Evolutionary conservation across 2,113 vertebrate species (phyloP), one percentile per base, ranked within the genome.

Genomic region (Paralichthys olivaceus): DNA sequence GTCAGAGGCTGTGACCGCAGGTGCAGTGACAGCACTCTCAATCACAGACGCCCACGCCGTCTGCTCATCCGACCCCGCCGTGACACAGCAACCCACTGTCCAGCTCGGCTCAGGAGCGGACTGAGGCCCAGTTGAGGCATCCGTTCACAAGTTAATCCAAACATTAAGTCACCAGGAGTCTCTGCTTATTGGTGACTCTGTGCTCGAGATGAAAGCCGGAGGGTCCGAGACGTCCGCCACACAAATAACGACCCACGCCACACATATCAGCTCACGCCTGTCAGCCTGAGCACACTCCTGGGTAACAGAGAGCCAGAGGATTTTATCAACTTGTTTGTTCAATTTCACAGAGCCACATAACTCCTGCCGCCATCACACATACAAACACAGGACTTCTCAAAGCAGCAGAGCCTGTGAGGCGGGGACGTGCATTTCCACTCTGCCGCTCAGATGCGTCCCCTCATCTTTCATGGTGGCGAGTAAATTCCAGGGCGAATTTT

Each of bases 321-420:
- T 80, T 87, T 81, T 89, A 91, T 93, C 89, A 89, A 90, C 87
- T 91, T 88, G 83, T 91, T 92, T 91, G 88, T 91, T 90, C 83
- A 90, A 85, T 91, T 91, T 91, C 87, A 76, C 72, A 84, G 61
- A 74, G 81, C n/a, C 87, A 69, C 80, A 89, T 93, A 93, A 92
- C 87, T 92, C 86, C 71, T 78, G 55, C 67, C 69, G 64, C 72
- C 70, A 55, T 70, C 68, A 51, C 81, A 72, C 55, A 64, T 51
- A 49, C 55, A 6, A 73, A 71, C 54, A 40, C 62, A 60, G 37
- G 64, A 75, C 57, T 57, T 69, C 51, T 66, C 34, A 61, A 60
- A 80, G 54, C 71, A 62, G 56, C 12, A 23, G 19, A 22, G 61
- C 67, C 75, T n/a, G 79, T 75, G 67, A 77, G 73, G 20, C 56